Percentiles rank a stretch among this genome's conserved stretches.
Evolutionary conservation across 2,113 vertebrate species (phyloP).

Genomic region (Leptobrachium leishanense): DNA sequence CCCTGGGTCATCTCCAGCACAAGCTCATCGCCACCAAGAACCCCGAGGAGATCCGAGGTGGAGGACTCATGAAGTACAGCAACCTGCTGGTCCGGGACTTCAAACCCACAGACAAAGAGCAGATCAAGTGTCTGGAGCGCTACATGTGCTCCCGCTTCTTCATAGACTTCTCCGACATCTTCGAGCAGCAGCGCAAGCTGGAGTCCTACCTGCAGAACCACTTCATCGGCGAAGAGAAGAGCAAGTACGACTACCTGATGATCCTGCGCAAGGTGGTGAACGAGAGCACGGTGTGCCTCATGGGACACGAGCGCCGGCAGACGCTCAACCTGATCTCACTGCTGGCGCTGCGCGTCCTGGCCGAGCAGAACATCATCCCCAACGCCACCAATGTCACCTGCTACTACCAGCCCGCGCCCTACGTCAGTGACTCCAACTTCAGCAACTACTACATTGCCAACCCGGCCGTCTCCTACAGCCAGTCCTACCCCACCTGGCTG

Average conservation of each 20-base stretch:
- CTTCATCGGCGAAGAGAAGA: constrained; percentile 90
- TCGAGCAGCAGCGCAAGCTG: constrained; percentile 91
- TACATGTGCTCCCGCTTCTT: constrained; percentile 99
- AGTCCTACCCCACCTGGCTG: constrained; percentile 93
- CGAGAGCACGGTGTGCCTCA: constrained; percentile 97
- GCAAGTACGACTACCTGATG: constrained; percentile 97
- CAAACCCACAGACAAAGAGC: constrained; percentile 78
- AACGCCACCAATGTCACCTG: constrained; percentile 91
- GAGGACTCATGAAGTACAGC: constrained; percentile 95
- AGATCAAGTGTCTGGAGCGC: constrained; percentile 89
- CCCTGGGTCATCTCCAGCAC: constrained; percentile 85
- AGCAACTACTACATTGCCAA: constrained; percentile 93
- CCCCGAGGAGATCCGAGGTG: constrained; percentile 93
- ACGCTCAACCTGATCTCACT: constrained; percentile 94
- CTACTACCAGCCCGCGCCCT: constrained; percentile 96
- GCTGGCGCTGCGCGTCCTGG: constrained; percentile 86
- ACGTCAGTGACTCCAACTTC: constrained; percentile 93
- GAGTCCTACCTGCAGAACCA: constrained; percentile 97
- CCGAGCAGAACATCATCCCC: constrained; percentile 91
- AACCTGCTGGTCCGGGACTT: constrained; percentile 93
- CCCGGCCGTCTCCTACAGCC: constrained; percentile 72
- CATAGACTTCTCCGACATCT: constrained; percentile 96
- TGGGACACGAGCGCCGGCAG: constrained; percentile 94
- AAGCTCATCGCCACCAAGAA: constrained; percentile 93
- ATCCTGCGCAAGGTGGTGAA: constrained; percentile 91